phyloP scores from a whole-genome alignment of 2,797 vertebrate species.

The Pseudochirops cupreus region DNA sequence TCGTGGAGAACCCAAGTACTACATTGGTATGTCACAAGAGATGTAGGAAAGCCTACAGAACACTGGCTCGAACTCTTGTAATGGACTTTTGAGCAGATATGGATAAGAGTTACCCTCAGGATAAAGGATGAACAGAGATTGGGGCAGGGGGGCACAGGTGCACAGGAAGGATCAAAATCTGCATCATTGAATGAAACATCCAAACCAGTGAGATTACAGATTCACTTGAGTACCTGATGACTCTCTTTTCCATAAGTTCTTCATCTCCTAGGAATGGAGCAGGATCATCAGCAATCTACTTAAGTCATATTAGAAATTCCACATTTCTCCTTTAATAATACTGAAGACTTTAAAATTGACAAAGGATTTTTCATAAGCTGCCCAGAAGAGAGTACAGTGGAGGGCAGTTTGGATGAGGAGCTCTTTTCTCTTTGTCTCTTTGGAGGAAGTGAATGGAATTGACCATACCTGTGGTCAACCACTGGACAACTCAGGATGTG shows the following conservation, averaged over 20 bases:
- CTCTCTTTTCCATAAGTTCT: background rate
- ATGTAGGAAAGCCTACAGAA: no score
- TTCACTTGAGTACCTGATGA: background rate
- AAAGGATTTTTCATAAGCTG: background rate
- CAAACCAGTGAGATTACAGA: background rate
- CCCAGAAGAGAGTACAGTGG: background rate
- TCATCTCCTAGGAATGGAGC: background rate
- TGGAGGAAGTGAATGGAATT: background rate
- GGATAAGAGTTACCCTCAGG: no score
- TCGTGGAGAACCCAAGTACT: no score
- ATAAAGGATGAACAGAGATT: no score
- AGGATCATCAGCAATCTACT: background rate
- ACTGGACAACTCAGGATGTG: background rate
- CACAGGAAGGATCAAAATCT: background rate
- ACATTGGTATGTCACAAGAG: no score
- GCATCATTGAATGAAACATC: background rate
- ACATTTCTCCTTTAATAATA: background rate
- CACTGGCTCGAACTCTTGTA: no score
- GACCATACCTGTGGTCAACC: background rate
- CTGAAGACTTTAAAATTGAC: background rate
- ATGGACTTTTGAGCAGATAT: no score
- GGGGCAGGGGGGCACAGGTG: no score
- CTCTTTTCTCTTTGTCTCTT: background rate
- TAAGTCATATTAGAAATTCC: background rate
- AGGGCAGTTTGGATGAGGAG: background rate